Evolutionary conservation across 2,888 invertebrate species (phyloP).

Genomic region (Conistra vaccinii): DNA sequence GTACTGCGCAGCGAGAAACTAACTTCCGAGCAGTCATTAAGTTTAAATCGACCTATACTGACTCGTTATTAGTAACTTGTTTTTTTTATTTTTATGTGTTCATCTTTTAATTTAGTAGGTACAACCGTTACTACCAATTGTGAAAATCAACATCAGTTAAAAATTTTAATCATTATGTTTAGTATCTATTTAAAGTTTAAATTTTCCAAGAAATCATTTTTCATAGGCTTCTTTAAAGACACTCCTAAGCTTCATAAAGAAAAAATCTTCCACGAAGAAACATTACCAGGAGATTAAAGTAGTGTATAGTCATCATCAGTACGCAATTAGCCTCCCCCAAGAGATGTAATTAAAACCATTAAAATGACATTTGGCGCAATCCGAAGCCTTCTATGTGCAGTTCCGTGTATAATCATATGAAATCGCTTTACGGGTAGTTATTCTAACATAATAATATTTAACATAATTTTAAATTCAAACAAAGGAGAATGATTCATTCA

Average conservation of each 20-base stretch:
- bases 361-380: slow-evolving; percentile 86
- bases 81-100: no score
- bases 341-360: slow-evolving; percentile 87
- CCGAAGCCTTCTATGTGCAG: slow-evolving; percentile 68
- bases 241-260: slow-evolving; percentile 36
- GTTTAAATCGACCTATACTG: no score
- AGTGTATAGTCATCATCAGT: slow-evolving; percentile 69
- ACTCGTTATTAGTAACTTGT: no score
- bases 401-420: slow-evolving; percentile 77
- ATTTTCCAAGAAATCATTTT: slow-evolving; percentile 27
- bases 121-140: no score
- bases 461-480: slow-evolving; percentile 74
- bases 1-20: no score
- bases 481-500: slow-evolving; percentile 66
- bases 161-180: not conserved
- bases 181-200: not conserved
- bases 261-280: slow-evolving; percentile 51
- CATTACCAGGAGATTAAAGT: slow-evolving; percentile 62
- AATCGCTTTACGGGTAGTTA: slow-evolving; percentile 77
- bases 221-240: slow-evolving; percentile 22
- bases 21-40: no score
- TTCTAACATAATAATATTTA: slow-evolving; percentile 74
- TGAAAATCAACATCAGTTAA: not conserved
- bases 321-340: slow-evolving; percentile 76
- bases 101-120: no score